A percentile compares a stretch with the other conserved stretches of the same genome.
phyloP scores from a whole-genome alignment of 2,113 vertebrate species.

The Azemiops feae region DNA sequence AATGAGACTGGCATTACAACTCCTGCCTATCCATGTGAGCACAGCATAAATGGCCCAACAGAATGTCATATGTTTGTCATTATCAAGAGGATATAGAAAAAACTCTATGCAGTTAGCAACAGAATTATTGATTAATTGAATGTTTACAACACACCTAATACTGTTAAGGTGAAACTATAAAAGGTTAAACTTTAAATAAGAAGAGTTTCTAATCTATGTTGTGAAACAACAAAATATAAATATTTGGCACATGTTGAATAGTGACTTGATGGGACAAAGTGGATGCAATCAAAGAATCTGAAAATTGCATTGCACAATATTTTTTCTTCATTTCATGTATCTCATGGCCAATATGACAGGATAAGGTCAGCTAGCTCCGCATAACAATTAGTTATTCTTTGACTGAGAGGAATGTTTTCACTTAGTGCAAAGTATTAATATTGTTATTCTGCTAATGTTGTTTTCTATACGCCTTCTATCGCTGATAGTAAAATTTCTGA shows the following conservation, averaged over 20 bases:
- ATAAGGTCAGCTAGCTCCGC: neutral
- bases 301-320: neutral
- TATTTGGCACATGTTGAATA: slow-evolving; percentile 2
- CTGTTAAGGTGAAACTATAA: neutral
- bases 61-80: neutral
- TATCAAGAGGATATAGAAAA: neutral
- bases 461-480: neutral
- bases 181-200: neutral
- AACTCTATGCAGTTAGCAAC: neutral
- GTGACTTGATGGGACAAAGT: neutral
- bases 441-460: neutral
- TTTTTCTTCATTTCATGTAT: neutral
- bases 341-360: neutral
- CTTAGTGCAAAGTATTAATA: neutral
- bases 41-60: neutral
- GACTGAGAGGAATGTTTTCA: neutral
- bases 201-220: neutral
- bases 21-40: neutral
- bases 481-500: neutral
- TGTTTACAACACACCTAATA: neutral
- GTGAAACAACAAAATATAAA: neutral
- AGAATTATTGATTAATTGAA: neutral
- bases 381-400: neutral
- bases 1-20: fast-evolving
- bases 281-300: slow-evolving; percentile 3